Evolutionary conservation across 2,888 invertebrate species (phyloP).

Genomic region (Hoplodrina ambigua): DNA sequence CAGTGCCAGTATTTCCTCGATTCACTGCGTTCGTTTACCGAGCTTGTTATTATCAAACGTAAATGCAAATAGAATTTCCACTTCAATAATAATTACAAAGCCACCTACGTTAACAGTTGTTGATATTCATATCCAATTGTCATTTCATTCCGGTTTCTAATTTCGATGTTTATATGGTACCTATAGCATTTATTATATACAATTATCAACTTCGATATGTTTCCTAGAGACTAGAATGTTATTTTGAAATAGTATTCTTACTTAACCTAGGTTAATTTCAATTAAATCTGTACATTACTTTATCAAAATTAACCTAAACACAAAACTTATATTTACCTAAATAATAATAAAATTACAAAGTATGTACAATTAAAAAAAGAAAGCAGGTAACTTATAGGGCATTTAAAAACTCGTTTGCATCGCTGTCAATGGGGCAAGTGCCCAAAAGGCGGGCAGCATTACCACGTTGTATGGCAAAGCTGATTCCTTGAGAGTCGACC

Average conservation of each 20-base stretch:
- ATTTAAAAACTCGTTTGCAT: no score
- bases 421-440: no score
- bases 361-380: no score
- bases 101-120: constrained; percentile 13
- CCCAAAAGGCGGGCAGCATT: no score
- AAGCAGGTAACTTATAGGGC: no score
- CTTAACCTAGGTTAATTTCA: background rate
- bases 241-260: background rate
- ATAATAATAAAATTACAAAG: no score
- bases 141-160: constrained; percentile 18
- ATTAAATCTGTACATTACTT: no score
- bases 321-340: no score
- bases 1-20: constrained; percentile 8
- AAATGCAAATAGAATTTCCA: constrained; percentile 41
- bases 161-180: constrained; percentile 13
- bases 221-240: background rate
- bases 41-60: constrained; percentile 20
- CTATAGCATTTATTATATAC: constrained; percentile 29
- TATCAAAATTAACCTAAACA: no score
- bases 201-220: background rate
- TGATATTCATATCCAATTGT: constrained; percentile 15
- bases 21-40: constrained; percentile 16
- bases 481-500: no score
- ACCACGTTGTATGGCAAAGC: no score
- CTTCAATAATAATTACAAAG: constrained; percentile 30